phyloP scores from a whole-genome alignment of 2,113 vertebrate species.

The Semnornis frantzii region DNA sequence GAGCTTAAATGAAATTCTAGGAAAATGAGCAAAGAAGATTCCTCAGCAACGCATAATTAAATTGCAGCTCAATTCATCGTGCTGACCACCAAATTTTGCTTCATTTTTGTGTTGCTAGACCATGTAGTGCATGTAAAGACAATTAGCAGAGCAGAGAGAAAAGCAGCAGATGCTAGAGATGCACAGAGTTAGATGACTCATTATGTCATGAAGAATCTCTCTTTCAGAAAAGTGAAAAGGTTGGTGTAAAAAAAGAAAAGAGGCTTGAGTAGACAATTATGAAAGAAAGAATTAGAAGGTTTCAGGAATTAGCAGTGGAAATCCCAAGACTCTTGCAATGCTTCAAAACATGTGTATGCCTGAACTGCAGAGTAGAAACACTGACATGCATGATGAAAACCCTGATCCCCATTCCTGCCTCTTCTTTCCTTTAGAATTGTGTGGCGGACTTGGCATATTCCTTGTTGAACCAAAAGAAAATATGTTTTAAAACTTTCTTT shows the following conservation, averaged over 20 bases:
- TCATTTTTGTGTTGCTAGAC: not conserved
- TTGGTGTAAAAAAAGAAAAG: not conserved
- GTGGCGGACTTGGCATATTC: not conserved
- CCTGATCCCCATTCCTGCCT: not conserved
- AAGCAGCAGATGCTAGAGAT: conserved; percentile 49
- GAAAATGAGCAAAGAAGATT: not conserved
- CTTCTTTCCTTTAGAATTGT: not conserved
- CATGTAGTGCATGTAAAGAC: not conserved
- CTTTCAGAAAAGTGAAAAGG: conserved; percentile 8
- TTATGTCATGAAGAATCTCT: not conserved
- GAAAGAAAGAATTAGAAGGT: not conserved
- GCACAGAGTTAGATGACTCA: conserved; percentile 40
- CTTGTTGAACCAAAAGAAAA: not conserved
- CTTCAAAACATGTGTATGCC: fast-evolving
- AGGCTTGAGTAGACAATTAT: not conserved
- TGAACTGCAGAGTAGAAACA: not conserved
- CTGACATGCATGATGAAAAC: fast-evolving
- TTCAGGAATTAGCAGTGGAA: not conserved
- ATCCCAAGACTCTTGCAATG: not conserved
- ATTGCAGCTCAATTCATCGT: not conserved
- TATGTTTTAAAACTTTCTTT: not conserved
- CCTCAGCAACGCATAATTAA: not conserved
- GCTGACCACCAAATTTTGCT: not conserved
- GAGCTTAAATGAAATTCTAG: not conserved
- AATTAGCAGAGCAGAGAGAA: conserved; percentile 46